A percentile compares a stretch with the other conserved stretches of the same genome.
These are phyloP conservation scores for Pocillopora verrucosa DNA, from an alignment of 64 coral and sea anemone genomes.

Conservation along the genomic window DNA sequence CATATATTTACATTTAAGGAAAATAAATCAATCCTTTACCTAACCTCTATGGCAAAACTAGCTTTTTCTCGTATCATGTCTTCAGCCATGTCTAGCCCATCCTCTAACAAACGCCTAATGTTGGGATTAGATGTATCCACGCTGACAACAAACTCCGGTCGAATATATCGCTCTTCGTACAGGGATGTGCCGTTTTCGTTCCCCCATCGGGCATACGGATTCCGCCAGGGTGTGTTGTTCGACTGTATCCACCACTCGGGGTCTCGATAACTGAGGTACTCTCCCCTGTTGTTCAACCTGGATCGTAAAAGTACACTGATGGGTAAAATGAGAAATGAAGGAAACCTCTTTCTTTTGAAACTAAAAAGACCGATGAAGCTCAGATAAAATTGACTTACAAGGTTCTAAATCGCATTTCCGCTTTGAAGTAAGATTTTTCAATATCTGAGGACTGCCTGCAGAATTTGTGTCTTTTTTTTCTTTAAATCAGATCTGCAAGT, in stretches of 20 bases:
- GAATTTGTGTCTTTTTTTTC: too few species aligned
- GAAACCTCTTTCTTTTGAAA: too few species aligned
- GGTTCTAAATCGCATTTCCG: too few species aligned
- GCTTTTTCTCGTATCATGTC: slow-evolving; percentile 41
- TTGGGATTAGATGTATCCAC: slow-evolving; percentile 57
- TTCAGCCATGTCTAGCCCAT: slow-evolving; percentile 53
- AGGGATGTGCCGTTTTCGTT: slow-evolving; percentile 56
- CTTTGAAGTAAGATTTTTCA: too few species aligned
- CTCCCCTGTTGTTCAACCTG: slow-evolving; percentile 70
- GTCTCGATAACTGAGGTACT: slow-evolving; percentile 75
- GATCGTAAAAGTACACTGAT: not conserved
- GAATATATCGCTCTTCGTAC: slow-evolving; percentile 67
- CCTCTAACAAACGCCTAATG: slow-evolving; percentile 55
- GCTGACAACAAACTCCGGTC: slow-evolving; percentile 69
- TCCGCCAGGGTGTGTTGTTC: slow-evolving; percentile 66
- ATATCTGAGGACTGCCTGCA: too few species aligned
- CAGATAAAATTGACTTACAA: too few species aligned
- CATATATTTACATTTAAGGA: not conserved
- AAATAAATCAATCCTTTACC: not conserved
- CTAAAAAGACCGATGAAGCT: too few species aligned
- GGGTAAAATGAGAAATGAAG: not conserved
- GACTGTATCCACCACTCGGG: slow-evolving; percentile 81
- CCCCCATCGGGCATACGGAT: slow-evolving; percentile 73
- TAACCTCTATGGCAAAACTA: slow-evolving; percentile 71
- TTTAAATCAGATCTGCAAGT: too few species aligned